These are phyloP conservation scores for Cerceris rybyensis DNA, from an alignment of 2,888 invertebrate species.

Conservation along the genomic window DNA sequence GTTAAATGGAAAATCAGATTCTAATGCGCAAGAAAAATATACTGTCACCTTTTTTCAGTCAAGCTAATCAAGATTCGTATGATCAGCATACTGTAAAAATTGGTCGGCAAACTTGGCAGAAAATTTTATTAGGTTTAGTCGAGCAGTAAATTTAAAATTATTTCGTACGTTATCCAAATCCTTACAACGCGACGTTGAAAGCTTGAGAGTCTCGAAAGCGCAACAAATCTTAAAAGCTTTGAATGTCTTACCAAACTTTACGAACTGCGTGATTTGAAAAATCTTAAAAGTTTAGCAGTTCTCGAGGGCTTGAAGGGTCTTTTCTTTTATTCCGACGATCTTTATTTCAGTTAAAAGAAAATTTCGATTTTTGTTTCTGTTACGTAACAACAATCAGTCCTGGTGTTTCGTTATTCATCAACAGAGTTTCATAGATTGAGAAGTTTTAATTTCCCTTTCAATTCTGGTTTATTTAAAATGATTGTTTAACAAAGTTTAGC, in stretches of 20 bases:
- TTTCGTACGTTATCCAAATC: slow-evolving; percentile 50
- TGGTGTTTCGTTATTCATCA: too few species aligned
- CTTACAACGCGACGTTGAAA: slow-evolving; percentile 32
- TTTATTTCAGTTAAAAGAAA: too few species aligned
- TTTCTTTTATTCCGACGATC: too few species aligned
- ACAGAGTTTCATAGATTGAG: too few species aligned
- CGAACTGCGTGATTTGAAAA: neutral
- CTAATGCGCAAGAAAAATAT: too few species aligned
- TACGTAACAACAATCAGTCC: too few species aligned
- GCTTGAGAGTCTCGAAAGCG: slow-evolving; percentile 46
- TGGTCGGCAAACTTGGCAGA: slow-evolving; percentile 31
- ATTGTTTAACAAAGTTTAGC: neutral
- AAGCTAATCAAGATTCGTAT: too few species aligned
- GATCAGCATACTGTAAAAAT: too few species aligned
- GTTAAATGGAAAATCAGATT: too few species aligned
- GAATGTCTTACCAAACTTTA: slow-evolving; percentile 40
- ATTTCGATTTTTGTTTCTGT: too few species aligned
- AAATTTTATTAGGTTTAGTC: slow-evolving; percentile 35
- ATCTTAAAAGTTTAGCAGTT: neutral
- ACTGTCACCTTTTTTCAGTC: too few species aligned
- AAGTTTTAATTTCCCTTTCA: neutral
- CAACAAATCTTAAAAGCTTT: slow-evolving; percentile 51
- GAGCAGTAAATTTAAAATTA: slow-evolving; percentile 53
- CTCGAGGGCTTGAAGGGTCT: neutral
- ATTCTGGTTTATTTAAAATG: neutral